Percentiles rank a stretch among this genome's conserved stretches.
Evolutionary conservation across 2,113 vertebrate genomes (phyloP).

Genomic region (Ammospiza nelsoni): DNA sequence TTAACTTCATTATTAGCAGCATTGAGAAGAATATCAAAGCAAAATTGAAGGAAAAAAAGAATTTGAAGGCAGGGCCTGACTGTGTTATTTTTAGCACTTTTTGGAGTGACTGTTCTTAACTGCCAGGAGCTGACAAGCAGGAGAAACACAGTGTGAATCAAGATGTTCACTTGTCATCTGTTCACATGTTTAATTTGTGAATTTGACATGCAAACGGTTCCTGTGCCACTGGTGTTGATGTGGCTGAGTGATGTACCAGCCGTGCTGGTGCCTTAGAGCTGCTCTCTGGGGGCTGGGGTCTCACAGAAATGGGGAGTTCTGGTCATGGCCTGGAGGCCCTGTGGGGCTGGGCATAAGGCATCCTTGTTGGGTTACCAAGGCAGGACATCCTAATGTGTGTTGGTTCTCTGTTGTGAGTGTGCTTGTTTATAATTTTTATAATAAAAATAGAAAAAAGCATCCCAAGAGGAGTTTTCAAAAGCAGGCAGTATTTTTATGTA

Average conservation of each 20-base stretch:
- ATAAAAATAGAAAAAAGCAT: neutral
- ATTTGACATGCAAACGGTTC: conserved; percentile 8
- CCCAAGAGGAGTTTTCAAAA: neutral
- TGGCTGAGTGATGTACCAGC: neutral
- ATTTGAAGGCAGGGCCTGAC: conserved; percentile 5
- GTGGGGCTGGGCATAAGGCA: neutral
- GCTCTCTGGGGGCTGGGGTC: neutral
- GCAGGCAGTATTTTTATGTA: neutral
- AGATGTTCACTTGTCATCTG: conserved; percentile 51
- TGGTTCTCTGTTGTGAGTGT: neutral
- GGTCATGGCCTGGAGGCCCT: neutral
- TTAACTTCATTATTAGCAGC: neutral
- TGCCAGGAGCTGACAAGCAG: conserved; percentile 55
- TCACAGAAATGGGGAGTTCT: neutral
- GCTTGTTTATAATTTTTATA: neutral
- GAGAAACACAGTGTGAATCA: conserved; percentile 52
- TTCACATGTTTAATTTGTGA: conserved; percentile 12
- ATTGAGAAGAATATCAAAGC: neutral
- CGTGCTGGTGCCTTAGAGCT: neutral
- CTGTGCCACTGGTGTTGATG: neutral
- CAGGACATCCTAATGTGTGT: too few relatives aligned
- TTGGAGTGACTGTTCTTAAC: conserved; percentile 27
- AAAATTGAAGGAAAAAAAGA: neutral
- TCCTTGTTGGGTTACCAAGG: fast-evolving
- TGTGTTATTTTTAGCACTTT: conserved; percentile 60